Conservation (phyloP, 1,140 invertebrate genomes). For the Trypoxylus dichotomus region DNA sequence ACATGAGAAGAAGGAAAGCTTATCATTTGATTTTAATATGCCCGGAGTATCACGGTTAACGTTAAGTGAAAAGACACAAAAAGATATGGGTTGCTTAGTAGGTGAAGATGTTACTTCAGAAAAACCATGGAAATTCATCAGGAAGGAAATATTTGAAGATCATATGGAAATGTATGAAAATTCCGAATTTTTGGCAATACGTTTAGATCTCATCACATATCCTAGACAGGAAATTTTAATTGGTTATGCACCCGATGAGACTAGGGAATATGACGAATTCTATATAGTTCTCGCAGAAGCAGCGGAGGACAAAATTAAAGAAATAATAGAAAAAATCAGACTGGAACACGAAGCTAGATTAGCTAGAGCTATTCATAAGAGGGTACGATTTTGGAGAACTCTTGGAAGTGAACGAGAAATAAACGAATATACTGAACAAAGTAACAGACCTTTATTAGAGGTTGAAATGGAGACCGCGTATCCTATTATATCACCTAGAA, state of each 20-base stretch:
- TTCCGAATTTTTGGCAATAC: slow-evolving; percentile 62
- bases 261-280: slow-evolving; percentile 64
- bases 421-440: slow-evolving; percentile 57
- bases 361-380: slow-evolving; percentile 63
- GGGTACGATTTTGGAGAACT: slow-evolving; percentile 61
- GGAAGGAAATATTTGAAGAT: slow-evolving; percentile 64
- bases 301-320: slow-evolving; percentile 54
- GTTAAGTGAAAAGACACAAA: slow-evolving; percentile 55
- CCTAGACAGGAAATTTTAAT: slow-evolving; percentile 63
- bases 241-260: slow-evolving; percentile 67
- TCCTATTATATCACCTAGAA: slow-evolving; percentile 57
- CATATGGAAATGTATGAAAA: slow-evolving; percentile 55
- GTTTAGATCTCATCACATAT: slow-evolving; percentile 57
- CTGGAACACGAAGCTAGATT: slow-evolving; percentile 65
- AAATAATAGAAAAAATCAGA: slow-evolving; percentile 60
- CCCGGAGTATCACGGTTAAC: slow-evolving; percentile 44
- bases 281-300: slow-evolving; percentile 67
- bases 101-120: slow-evolving; percentile 67
- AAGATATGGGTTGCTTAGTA: slow-evolving; percentile 52
- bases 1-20: neutral
- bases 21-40: slow-evolving; percentile 36
- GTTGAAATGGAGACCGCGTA: slow-evolving; percentile 66
- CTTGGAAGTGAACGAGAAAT: slow-evolving; percentile 68
- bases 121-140: slow-evolving; percentile 70
- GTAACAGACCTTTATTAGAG: slow-evolving; percentile 60